A percentile compares a stretch with the other conserved stretches of the same genome.
Conservation (phyloP, 1,140 invertebrate species). For the Aphaenogaster ashmeadi region DNA sequence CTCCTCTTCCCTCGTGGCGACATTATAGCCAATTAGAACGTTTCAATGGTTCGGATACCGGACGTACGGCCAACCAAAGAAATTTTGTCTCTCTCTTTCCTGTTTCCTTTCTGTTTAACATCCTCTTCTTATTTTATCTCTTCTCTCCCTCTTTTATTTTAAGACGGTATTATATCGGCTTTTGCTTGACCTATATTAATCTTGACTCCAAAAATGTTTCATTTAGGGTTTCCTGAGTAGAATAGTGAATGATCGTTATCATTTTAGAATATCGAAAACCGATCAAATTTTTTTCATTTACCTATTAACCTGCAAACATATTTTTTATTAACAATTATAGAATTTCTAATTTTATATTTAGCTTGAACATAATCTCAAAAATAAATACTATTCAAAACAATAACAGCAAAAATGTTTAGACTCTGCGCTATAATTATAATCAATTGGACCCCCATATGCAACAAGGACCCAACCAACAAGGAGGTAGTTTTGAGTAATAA, state of each 20-base stretch:
- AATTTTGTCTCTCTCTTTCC: constrained; percentile 17
- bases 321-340: not conserved
- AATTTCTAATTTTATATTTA: constrained; percentile 1
- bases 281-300: constrained; percentile 1
- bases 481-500: no score
- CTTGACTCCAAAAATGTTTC: constrained; percentile 8
- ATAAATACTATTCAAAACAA: not conserved
- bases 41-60: constrained; percentile 6
- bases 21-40: constrained; percentile 61
- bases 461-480: no score
- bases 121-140: not conserved
- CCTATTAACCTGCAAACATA: not conserved
- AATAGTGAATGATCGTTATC: not conserved
- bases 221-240: not conserved
- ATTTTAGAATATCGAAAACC: not conserved
- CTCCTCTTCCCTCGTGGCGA: constrained; percentile 2
- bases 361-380: not conserved
- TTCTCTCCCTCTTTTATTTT: not conserved
- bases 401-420: not conserved
- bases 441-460: not conserved
- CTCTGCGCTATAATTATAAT: not conserved
- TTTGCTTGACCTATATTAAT: constrained; percentile 31
- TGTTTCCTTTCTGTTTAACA: not conserved
- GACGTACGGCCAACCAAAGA: constrained; percentile 14
- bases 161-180: not conserved